Base-by-base conservation (phyloP, 2,888 invertebrate species). In the Auanema sp. region DNA sequence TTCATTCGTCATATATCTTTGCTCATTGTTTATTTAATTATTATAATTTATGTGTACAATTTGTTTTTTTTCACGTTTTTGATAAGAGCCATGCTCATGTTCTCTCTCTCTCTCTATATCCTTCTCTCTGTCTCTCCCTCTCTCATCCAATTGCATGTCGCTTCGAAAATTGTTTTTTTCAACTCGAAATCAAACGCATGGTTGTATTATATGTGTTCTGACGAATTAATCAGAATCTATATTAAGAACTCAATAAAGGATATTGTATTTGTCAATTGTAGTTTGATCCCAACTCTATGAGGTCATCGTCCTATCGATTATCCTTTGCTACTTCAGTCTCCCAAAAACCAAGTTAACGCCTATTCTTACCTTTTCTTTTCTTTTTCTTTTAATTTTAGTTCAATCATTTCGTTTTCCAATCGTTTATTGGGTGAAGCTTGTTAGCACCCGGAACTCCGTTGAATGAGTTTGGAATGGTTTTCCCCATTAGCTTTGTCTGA, bases 91-190 rank as follows among this genome's bases (percentile, higher is more conserved):
- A 50, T 49, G 50, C 50, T 23, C 50, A 59, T 21, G 41, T 25
- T 59, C 51, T 42, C 25, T 56, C 43, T 56, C 16, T 52, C 40
- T 55, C 24, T 16, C 5, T 10, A 33, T 33, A 42, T 41, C 21
- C 23, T 42, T 56, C 47, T 51, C 33, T 59, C 33, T 55, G 12
- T 60, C n/a, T 51, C 50, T 21, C 21, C 40, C 24, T 58, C 16
- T 14, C n/a, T 41, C 60, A 40, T 51, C 25, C 49, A n/a, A 6
- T 40, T 8, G 4, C 16, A 6, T 8, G 8, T 16, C 14, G 6
- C 8, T 16, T 56, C 12, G 50, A 25, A 50, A 11, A 59, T 47
- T 47, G 59, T 21, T 41, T 23, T 47, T 47, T 18, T 8, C 3
- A 21, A 21, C 47, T 5, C 3, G 8, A 47, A 47, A 21, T 16